Conservation (phyloP, 2,888 invertebrate genomes). For the Cataglyphis altisquamis region DNA sequence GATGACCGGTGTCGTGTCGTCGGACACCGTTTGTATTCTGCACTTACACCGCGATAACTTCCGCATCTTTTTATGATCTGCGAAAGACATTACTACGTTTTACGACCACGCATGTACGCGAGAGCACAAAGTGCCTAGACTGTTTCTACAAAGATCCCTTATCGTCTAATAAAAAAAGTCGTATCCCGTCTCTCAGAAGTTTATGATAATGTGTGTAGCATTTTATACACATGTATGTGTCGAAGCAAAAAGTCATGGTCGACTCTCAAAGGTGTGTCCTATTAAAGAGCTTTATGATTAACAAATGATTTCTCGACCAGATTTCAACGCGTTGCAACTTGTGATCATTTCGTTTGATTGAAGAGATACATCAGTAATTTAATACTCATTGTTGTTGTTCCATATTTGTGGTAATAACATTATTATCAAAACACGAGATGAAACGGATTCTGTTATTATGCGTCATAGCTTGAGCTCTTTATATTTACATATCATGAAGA, state of each 20-base stretch:
- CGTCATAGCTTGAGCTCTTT: background rate
- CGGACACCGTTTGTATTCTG: slow-evolving; percentile 47
- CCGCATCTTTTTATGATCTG: slow-evolving; percentile 60
- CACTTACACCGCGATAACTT: slow-evolving; percentile 64
- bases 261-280: background rate
- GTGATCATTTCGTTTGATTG: slow-evolving; percentile 13
- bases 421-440: slow-evolving; percentile 69
- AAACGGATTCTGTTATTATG: slow-evolving; percentile 67
- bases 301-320: slow-evolving; percentile 8
- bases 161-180: slow-evolving; percentile 32
- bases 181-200: slow-evolving; percentile 19
- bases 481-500: slow-evolving; percentile 10
- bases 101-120: slow-evolving; percentile 23
- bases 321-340: background rate
- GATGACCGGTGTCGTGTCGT: slow-evolving; percentile 48
- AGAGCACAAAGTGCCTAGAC: background rate
- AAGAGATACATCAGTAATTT: slow-evolving; percentile 30
- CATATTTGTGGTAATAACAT: slow-evolving; percentile 23
- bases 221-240: background rate
- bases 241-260: slow-evolving; percentile 28
- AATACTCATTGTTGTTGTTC: slow-evolving; percentile 25
- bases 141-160: slow-evolving; percentile 4
- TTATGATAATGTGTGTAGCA: slow-evolving; percentile 21
- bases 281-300: slow-evolving; percentile 23
- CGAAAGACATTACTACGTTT: slow-evolving; percentile 51